Evolutionary conservation across 2,797 vertebrate genomes (phyloP).

Genomic region (Tragopan temminckii): DNA sequence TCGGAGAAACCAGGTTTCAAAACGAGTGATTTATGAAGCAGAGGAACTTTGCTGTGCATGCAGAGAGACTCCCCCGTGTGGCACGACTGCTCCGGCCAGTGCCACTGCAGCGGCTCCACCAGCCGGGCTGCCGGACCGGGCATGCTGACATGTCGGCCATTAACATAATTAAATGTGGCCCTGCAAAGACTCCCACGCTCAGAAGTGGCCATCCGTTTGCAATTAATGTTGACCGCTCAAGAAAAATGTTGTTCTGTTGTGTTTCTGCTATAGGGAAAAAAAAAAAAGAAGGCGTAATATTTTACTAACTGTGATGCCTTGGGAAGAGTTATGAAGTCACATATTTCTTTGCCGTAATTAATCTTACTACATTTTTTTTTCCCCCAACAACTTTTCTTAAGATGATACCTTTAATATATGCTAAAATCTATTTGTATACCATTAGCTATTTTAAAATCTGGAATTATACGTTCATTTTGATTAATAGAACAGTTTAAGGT

Average conservation of each 20-base stretch:
- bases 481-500: not conserved
- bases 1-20: slow-evolving; percentile 42
- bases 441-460: not conserved
- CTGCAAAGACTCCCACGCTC: not conserved
- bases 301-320: not conserved
- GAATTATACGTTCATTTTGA: not conserved
- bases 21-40: slow-evolving; percentile 53
- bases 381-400: not conserved
- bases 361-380: slow-evolving; percentile 32
- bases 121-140: not conserved
- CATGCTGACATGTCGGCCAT: not conserved
- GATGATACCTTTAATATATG: not conserved
- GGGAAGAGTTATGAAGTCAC: slow-evolving; percentile 46
- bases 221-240: not conserved
- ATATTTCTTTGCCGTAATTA: slow-evolving; percentile 59
- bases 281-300: not conserved
- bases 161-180: not conserved
- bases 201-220: not conserved
- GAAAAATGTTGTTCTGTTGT: not conserved
- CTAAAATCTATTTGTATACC: not conserved
- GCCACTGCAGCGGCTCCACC: not conserved
- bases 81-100: slow-evolving; percentile 32
- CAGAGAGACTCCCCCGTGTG: slow-evolving; percentile 82
- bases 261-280: not conserved
- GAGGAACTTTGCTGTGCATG: slow-evolving; percentile 23